Conservation (phyloP, 2,888 invertebrate genomes). For the Seira musarum region DNA sequence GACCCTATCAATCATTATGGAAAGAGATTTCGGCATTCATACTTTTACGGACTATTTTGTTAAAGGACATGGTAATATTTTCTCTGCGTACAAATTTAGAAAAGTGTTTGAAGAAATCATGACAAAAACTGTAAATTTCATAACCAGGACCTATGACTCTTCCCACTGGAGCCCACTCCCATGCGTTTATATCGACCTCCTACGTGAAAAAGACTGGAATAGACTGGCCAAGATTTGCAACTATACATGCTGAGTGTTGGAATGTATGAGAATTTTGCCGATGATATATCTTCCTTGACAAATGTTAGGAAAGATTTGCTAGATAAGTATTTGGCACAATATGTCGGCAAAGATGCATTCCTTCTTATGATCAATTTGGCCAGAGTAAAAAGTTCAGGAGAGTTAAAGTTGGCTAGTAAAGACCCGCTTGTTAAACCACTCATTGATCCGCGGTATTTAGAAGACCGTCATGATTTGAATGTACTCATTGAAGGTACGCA, state of each 20-base stretch:
- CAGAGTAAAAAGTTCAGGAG: conserved; percentile 59
- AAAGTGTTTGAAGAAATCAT: too few species aligned
- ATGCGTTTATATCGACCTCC: conserved; percentile 83
- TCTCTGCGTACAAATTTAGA: too few species aligned
- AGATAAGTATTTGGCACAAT: conserved; percentile 71
- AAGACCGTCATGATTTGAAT: conserved; percentile 61
- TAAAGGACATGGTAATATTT: conserved; percentile 61
- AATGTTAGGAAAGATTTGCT: conserved; percentile 26
- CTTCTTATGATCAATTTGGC: conserved; percentile 27
- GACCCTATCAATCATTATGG: conserved; percentile 56
- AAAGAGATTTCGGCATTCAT: conserved; percentile 56
- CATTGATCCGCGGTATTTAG: conserved; percentile 66
- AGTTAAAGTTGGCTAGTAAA: conserved; percentile 55
- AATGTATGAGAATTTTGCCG: conserved; percentile 20
- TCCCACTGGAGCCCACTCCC: conserved; percentile 88
- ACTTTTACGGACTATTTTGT: conserved; percentile 56
- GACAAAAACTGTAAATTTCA: too few species aligned
- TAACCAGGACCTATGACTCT: conserved; percentile 89
- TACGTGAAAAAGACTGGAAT: conserved; percentile 46
- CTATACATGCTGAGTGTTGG: conserved; percentile 45
- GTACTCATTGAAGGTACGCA: conserved; percentile 62
- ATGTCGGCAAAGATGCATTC: conserved; percentile 33
- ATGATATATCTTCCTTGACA: conserved; percentile 45
- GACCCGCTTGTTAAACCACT: conserved; percentile 51
- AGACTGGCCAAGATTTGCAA: conserved; percentile 66